Percentiles rank a stretch among this genome's conserved stretches.
These are phyloP conservation scores for Hydriomena furcata DNA, from an alignment of 2,888 invertebrate species.

Conservation along the genomic window DNA sequence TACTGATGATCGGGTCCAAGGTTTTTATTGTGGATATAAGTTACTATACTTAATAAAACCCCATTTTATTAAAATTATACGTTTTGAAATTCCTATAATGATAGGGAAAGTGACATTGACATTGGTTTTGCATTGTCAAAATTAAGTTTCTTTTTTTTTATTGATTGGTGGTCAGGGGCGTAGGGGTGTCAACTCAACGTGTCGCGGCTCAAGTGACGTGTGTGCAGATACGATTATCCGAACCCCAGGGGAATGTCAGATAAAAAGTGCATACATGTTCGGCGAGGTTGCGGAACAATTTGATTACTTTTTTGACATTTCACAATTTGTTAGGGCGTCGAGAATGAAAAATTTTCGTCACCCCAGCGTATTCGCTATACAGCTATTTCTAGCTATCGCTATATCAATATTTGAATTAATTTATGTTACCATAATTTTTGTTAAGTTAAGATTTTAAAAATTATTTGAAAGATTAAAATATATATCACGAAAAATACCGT, in stretches of 20 bases:
- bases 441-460: no score
- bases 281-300: constrained; percentile 46
- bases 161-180: constrained; percentile 66
- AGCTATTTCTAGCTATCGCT: neutral
- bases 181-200: constrained; percentile 61
- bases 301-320: constrained; percentile 44
- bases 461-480: no score
- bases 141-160: constrained; percentile 30
- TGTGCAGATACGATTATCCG: constrained; percentile 74
- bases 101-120: constrained; percentile 37
- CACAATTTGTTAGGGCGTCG: constrained; percentile 35
- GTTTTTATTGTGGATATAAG: constrained; percentile 76
- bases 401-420: neutral
- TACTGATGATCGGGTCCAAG: constrained; percentile 55
- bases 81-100: constrained; percentile 45
- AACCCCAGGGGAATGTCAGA: constrained; percentile 54
- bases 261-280: constrained; percentile 53
- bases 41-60: constrained; percentile 48
- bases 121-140: constrained; percentile 5
- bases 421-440: no score
- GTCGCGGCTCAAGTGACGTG: constrained; percentile 65
- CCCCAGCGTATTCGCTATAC: constrained; percentile 10
- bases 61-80: constrained; percentile 31
- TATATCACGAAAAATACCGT: no score
- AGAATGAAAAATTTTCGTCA: constrained; percentile 21